Evolutionary conservation across 2,797 vertebrate species (phyloP), one percentile per base, ranked within the genome.

Genomic region (Esox masquinongy): DNA sequence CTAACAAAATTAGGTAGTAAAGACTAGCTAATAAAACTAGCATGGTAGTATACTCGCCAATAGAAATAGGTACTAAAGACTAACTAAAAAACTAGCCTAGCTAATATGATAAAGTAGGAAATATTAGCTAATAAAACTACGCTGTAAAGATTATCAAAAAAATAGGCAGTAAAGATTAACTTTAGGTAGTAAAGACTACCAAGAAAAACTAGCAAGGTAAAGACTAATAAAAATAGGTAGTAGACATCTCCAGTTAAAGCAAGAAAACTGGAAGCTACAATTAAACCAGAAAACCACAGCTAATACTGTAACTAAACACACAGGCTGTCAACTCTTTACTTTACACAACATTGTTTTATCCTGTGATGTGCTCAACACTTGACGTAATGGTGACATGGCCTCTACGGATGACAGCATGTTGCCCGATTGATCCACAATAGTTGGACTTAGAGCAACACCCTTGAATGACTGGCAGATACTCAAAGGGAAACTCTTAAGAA

Each of bases 401-500:
- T 61, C 31, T 9, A n/a, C 63, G 24, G 68, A 61, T 72, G 1
- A 17, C 26, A n/a, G 29, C 56, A 24, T 73, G 31, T 66, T 66
- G 80, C 73, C 4, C 12, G 22, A 61, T 22, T 72, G 69, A 76
- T 61, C 70, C n/a, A 79, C 4, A 34, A n/a, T 26, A 22, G 72
- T 49, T 7, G 59, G 76, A 68, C 34, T 72, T 22, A 53, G 19
- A 59, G 8, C 26, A 31, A 31, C 43, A 36, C 36, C 73, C 56
- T 50, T 31, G 73, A 76, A 79, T 84, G 75, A 74, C 4, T 53
- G 39, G 74, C 51, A 82, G 83, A 80, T 26, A 68, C 43, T 11
- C 43, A 4, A 91, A 84, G 4, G 76, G 80, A 85, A 84, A 88
- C 88, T 85, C 86, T 82, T 94, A 93, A 94, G 79, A 92, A 88